Evolutionary conservation across 2,797 vertebrate species (phyloP).

Genomic region (Ciconia nigra): DNA sequence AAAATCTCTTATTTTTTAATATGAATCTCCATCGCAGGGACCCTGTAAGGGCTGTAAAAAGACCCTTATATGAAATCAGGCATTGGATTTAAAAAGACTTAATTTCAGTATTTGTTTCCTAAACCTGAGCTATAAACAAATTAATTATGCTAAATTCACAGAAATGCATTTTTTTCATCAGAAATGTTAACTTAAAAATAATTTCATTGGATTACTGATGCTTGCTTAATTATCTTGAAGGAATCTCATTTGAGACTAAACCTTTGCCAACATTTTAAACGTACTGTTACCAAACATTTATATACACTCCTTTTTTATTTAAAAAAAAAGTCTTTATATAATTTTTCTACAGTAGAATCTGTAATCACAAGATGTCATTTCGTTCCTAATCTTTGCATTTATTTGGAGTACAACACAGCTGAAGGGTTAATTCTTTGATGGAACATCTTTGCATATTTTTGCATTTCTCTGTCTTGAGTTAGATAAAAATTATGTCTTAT

Average conservation of each 20-base stretch:
- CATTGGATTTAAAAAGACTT: neutral
- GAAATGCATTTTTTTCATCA: neutral
- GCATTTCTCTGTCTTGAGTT: neutral
- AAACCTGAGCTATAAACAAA: neutral
- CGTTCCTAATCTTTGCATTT: neutral
- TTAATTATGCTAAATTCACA: neutral
- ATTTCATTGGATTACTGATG: neutral
- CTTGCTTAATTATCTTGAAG: slow-evolving; percentile 15
- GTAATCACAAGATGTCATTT: neutral
- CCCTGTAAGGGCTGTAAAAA: neutral
- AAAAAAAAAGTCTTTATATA: neutral
- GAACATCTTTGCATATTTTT: neutral
- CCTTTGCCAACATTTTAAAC: neutral
- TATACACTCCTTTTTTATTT: neutral
- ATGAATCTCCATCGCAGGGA: neutral
- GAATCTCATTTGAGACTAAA: neutral
- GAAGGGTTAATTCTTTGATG: neutral
- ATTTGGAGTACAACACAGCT: neutral
- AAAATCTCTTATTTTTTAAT: neutral
- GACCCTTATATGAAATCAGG: neutral
- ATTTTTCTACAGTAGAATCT: slow-evolving; percentile 1
- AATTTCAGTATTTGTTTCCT: neutral
- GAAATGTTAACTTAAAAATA: slow-evolving; percentile 32
- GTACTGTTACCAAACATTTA: neutral
- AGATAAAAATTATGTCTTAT: neutral